Percentiles rank a stretch among this genome's conserved stretches.
Conservation (phyloP, 2,797 vertebrate species). For the Acanthiza pusilla region DNA sequence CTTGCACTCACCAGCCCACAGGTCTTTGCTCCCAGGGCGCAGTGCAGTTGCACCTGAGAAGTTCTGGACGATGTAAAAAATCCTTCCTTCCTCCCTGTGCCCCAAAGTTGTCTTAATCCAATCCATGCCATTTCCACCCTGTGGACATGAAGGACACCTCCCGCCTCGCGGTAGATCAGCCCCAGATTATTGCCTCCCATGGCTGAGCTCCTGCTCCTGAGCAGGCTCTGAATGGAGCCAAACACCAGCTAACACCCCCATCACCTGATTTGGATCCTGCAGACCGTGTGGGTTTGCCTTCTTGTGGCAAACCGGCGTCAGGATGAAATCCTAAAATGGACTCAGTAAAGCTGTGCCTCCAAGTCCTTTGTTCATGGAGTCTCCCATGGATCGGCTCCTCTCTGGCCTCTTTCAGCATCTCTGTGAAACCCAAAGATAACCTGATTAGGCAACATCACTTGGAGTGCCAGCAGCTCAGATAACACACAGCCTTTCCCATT, state of each 20-base stretch:
- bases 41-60: neutral
- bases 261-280: neutral
- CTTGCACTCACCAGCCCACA: neutral
- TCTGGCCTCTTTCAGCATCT: neutral
- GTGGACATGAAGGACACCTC: neutral
- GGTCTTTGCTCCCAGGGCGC: neutral
- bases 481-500: neutral
- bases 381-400: neutral
- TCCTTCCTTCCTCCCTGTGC: neutral
- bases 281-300: neutral
- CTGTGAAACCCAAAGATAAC: conserved; percentile 50
- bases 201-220: neutral
- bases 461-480: conserved; percentile 35
- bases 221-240: neutral
- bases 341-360: neutral
- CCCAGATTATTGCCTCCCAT: neutral
- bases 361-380: neutral
- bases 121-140: neutral
- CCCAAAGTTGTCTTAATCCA: neutral
- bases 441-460: conserved; percentile 14
- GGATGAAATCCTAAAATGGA: neutral
- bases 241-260: neutral
- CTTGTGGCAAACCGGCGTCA: neutral
- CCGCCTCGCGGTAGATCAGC: fast-evolving
- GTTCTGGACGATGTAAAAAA: neutral